Evolutionary conservation across 2,888 invertebrate species (phyloP).

Genomic region (Hermaeophaga mercurialis): DNA sequence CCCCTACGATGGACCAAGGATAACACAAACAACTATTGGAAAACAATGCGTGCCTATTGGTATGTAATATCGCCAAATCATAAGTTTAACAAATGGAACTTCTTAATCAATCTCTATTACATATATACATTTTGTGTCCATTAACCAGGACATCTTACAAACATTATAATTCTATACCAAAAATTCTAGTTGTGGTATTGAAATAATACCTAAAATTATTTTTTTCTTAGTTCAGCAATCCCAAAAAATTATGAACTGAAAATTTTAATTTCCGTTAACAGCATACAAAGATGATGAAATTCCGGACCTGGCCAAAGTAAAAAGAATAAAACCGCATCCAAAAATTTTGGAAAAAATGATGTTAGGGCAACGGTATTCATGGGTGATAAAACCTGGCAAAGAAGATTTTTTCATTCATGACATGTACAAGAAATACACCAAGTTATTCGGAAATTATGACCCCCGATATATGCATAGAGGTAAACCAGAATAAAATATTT

Average conservation of each 20-base stretch:
- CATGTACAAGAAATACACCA: constrained; percentile 57
- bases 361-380: constrained; percentile 59
- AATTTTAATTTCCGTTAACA: not conserved
- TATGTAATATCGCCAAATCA: not conserved
- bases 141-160: no score
- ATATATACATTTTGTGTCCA: no score
- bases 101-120: no score
- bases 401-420: constrained; percentile 63
- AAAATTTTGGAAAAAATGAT: constrained; percentile 59
- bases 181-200: no score
- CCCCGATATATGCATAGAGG: constrained; percentile 48
- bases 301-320: constrained; percentile 48
- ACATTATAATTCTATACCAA: no score
- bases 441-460: constrained; percentile 43
- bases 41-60: constrained; percentile 58
- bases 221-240: no score
- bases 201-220: not conserved
- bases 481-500: constrained; percentile 29
- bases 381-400: constrained; percentile 63
- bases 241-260: no score
- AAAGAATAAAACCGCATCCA: constrained; percentile 35
- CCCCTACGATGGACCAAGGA: constrained; percentile 57
- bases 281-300: constrained; percentile 56
- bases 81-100: no score
- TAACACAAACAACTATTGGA: constrained; percentile 60